A percentile compares a stretch with the other conserved stretches of the same genome.
phyloP scores from a whole-genome alignment of 1,140 invertebrate species.

The Oryzaephilus surinamensis region DNA sequence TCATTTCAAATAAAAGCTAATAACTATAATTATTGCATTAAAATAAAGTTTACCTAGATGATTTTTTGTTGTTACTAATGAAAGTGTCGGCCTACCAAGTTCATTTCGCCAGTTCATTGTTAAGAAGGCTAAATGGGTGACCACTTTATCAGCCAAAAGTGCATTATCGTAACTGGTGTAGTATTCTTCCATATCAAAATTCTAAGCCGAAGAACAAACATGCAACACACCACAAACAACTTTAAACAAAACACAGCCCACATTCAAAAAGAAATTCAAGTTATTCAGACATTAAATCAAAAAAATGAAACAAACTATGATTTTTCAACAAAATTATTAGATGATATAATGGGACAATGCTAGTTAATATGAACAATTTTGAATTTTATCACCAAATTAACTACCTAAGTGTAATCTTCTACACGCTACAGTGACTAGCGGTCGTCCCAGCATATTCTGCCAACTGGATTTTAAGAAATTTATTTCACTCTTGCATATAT shows the following conservation, averaged over 20 bases:
- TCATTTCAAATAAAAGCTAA: not conserved
- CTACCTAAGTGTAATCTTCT: constrained; percentile 89
- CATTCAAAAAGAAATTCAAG: constrained; percentile 11
- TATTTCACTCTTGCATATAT: constrained; percentile 92
- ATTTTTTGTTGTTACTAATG: constrained; percentile 66
- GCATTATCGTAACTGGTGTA: constrained; percentile 86
- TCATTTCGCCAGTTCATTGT: constrained; percentile 88
- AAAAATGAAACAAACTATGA: constrained; percentile 2
- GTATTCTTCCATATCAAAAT: constrained; percentile 87
- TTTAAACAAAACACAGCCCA: constrained; percentile 13
- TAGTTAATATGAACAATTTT: not conserved
- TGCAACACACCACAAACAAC: constrained; percentile 23
- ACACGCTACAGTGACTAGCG: constrained; percentile 79
- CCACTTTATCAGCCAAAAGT: constrained; percentile 78
- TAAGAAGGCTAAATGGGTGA: constrained; percentile 80
- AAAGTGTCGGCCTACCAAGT: constrained; percentile 81
- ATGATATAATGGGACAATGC: too few relatives aligned
- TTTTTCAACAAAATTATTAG: too few relatives aligned
- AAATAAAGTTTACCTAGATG: constrained; percentile 55
- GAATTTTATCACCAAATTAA: not conserved
- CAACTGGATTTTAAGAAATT: constrained; percentile 93
- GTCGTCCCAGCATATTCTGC: constrained; percentile 88
- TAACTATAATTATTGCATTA: not conserved
- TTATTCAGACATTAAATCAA: too few relatives aligned
- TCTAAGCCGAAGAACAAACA: constrained; percentile 47